Conservation (phyloP, 2,113 vertebrate species). For the Climacteris rufus region DNA sequence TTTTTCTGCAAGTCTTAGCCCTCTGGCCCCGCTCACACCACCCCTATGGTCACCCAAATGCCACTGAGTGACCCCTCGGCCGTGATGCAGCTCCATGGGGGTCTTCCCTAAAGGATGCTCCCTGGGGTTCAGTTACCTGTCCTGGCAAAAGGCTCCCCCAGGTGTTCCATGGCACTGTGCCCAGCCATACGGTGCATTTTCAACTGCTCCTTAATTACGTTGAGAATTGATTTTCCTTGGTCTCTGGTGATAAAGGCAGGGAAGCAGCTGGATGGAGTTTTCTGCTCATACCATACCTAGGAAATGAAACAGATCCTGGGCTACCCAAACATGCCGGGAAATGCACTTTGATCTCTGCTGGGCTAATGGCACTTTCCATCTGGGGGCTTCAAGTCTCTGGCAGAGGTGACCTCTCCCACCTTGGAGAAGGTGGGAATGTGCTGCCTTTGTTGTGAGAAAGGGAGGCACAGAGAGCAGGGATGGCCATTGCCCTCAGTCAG, state of each 20-base stretch:
- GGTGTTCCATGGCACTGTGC: not conserved
- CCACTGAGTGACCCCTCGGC: not conserved
- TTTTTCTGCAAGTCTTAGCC: not conserved
- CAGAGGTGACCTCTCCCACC: not conserved
- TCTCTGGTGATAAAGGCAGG: not conserved
- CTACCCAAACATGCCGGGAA: not conserved
- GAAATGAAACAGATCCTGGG: slow-evolving; percentile 29
- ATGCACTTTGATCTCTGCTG: not conserved
- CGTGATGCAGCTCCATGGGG: not conserved
- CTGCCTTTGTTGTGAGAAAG: not conserved
- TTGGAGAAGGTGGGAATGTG: not conserved
- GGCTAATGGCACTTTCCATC: not conserved
- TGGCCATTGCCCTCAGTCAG: rapidly evolving
- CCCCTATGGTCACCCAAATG: rapidly evolving
- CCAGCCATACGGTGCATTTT: not conserved
- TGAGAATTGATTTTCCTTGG: not conserved
- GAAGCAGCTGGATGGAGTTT: slow-evolving; percentile 27
- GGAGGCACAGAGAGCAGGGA: not conserved
- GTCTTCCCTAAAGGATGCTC: not conserved
- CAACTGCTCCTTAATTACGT: not conserved
- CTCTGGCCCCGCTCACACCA: not conserved
- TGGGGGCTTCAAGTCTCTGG: not conserved
- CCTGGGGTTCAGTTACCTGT: not conserved
- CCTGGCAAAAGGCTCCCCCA: not conserved
- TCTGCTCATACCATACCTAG: rapidly evolving